Conservation (phyloP, 2,113 vertebrate species). For the Engraulis encrasicolus region DNA sequence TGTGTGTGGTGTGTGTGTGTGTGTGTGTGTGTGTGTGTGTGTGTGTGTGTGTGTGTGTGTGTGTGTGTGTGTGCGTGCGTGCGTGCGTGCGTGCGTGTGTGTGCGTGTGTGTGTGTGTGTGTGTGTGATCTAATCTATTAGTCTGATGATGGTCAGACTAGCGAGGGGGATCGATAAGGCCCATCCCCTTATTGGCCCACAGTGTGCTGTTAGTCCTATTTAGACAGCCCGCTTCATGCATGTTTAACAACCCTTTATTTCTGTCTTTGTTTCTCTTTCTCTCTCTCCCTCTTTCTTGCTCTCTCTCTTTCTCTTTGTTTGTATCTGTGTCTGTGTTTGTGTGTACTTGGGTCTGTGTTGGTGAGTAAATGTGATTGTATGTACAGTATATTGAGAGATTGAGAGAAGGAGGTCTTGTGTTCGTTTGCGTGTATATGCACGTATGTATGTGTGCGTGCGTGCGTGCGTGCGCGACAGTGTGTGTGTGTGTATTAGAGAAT, state of each 20-base stretch:
- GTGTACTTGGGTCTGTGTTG: no score
- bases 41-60: not conserved
- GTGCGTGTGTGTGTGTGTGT: slow-evolving; percentile 31
- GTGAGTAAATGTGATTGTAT: no score
- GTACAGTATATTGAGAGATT: no score
- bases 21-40: no score
- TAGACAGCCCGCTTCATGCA: slow-evolving; percentile 34
- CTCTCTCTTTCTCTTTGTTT: not conserved
- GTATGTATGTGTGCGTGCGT: no score
- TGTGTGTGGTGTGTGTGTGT: no score
- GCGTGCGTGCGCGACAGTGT: no score
- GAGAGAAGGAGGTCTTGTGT: no score
- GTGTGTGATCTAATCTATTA: slow-evolving; percentile 61
- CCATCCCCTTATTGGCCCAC: slow-evolving; percentile 67
- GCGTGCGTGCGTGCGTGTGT: slow-evolving; percentile 31
- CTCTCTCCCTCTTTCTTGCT: slow-evolving; percentile 22
- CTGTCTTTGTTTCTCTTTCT: no score
- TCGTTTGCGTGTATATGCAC: slow-evolving; percentile 44
- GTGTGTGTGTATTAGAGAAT: slow-evolving; percentile 36
- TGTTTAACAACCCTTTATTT: no score
- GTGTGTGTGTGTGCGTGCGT: not conserved
- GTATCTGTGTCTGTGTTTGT: slow-evolving; percentile 67
- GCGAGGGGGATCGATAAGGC: slow-evolving; percentile 70
- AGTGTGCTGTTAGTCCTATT: slow-evolving; percentile 71
- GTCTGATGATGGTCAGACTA: slow-evolving; percentile 75